These are phyloP conservation scores for Dolichomitus sp. DNA, from an alignment of 2,888 invertebrate species.

Conservation along the genomic window DNA sequence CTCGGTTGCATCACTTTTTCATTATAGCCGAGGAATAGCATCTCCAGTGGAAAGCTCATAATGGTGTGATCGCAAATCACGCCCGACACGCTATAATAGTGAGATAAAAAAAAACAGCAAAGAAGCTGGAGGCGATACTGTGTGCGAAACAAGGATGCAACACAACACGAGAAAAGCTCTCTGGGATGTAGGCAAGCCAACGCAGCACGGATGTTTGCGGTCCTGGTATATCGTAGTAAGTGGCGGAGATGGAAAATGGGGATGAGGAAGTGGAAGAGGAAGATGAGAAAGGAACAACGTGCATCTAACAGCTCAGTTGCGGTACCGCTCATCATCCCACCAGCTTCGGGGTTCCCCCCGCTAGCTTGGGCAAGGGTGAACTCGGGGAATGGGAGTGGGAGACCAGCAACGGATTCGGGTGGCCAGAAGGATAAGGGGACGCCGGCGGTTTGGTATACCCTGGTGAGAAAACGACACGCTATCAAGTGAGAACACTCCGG, in stretches of 20 bases:
- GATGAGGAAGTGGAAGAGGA: constrained; percentile 9
- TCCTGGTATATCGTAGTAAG: constrained; percentile 27
- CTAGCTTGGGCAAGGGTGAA: constrained; percentile 24
- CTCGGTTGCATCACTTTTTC: constrained; percentile 28
- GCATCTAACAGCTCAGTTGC: constrained; percentile 25
- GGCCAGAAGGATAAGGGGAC: constrained; percentile 62
- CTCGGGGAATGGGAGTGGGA: constrained; percentile 30
- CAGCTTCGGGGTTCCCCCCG: constrained; percentile 1
- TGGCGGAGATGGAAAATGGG: constrained; percentile 30
- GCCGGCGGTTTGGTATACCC: constrained; percentile 25
- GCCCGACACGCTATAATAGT: constrained; percentile 22
- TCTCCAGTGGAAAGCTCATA: constrained; percentile 34
- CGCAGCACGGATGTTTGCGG: constrained; percentile 48
- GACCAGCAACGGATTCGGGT: constrained; percentile 54
- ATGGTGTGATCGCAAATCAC: constrained; percentile 56
- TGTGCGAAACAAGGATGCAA: constrained; percentile 4
- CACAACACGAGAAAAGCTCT: constrained; percentile 25
- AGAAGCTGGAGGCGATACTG: constrained; percentile 11
- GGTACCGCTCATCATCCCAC: constrained; percentile 7
- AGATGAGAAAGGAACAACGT: constrained; percentile 36
- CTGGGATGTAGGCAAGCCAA: constrained; percentile 37
- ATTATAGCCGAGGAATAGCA: constrained; percentile 18
- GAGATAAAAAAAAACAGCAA: not conserved
- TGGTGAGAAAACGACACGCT: constrained; percentile 79
- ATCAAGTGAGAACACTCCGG: constrained; percentile 81